phyloP scores from a whole-genome alignment of 2,888 invertebrate genomes.

The Agrotis ipsilon region DNA sequence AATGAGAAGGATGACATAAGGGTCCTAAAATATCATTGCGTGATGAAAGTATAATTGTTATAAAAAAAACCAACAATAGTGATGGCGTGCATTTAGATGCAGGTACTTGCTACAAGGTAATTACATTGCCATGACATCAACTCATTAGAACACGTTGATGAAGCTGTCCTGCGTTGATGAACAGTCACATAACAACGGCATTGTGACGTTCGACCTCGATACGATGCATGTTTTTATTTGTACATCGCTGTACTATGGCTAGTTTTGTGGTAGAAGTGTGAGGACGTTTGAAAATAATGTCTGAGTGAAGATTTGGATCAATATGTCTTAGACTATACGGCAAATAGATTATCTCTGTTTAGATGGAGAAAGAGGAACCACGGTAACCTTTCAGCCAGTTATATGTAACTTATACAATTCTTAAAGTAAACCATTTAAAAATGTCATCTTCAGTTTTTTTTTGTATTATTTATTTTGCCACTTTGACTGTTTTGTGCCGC shows the following conservation, averaged over 20 bases:
- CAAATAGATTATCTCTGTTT: background rate
- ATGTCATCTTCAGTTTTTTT: no score
- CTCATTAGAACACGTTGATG: conserved; percentile 57
- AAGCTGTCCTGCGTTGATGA: no score
- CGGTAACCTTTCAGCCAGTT: background rate
- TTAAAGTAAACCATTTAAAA: no score
- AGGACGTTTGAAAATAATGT: background rate
- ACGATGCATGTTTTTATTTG: conserved; percentile 52
- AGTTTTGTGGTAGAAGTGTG: conserved; percentile 13
- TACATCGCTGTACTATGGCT: conserved; percentile 19
- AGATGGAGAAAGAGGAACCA: no score
- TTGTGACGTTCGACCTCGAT: conserved; percentile 52
- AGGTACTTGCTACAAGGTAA: conserved; percentile 25
- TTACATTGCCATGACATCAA: conserved; percentile 46
- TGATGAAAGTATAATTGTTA: background rate
- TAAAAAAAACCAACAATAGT: background rate
- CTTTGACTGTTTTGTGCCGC: no score
- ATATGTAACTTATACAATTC: no score
- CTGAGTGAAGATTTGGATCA: background rate
- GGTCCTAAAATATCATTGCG: background rate
- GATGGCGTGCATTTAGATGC: conserved; percentile 1
- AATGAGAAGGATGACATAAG: background rate
- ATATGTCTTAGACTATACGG: background rate
- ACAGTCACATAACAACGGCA: conserved; percentile 47
- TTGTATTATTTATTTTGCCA: no score